phyloP scores from a whole-genome alignment of 2,113 vertebrate genomes.

The Gambusia affinis region DNA sequence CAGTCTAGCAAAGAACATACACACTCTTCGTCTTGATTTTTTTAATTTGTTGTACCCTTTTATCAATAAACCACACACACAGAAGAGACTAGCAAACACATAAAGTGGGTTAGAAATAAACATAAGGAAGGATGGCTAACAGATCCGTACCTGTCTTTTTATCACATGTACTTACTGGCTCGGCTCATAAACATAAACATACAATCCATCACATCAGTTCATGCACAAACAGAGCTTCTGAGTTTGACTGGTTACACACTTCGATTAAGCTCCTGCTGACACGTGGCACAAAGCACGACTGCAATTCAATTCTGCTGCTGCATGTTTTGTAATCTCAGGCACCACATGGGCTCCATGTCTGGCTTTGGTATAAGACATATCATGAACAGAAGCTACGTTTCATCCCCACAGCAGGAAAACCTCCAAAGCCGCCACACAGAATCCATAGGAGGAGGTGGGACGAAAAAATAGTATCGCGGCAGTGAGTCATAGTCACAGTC shows the following conservation, averaged over 20 bases:
- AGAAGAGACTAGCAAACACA: conserved; percentile 1
- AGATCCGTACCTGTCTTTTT: conserved; percentile 14
- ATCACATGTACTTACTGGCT: conserved; percentile 13
- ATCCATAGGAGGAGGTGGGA: conserved; percentile 29
- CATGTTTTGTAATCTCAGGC: conserved; percentile 70
- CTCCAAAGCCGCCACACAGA: conserved; percentile 42
- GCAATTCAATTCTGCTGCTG: conserved; percentile 69
- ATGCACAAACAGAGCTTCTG: conserved; percentile 40
- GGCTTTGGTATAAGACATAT: conserved; percentile 66
- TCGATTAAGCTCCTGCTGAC: conserved; percentile 77
- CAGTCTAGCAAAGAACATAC: conserved; percentile 29
- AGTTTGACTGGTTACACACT: conserved; percentile 65
- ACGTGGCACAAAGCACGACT: conserved; percentile 55
- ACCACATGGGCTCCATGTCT: conserved; percentile 68
- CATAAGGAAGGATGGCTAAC: conserved; percentile 6
- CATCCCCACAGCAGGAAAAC: conserved; percentile 50
- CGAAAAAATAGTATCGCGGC: conserved; percentile 18
- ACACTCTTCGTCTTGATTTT: conserved; percentile 28
- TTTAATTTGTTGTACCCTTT: conserved; percentile 39
- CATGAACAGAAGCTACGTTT: conserved; percentile 63
- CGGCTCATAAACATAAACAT: conserved; percentile 29
- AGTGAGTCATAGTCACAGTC: conserved; percentile 44
- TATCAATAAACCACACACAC: conserved; percentile 22
- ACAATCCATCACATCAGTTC: conserved; percentile 25
- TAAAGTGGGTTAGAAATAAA: conserved; percentile 1